Base-by-base conservation (phyloP, 2,797 vertebrate species). In the Sternotherus odoratus region DNA sequence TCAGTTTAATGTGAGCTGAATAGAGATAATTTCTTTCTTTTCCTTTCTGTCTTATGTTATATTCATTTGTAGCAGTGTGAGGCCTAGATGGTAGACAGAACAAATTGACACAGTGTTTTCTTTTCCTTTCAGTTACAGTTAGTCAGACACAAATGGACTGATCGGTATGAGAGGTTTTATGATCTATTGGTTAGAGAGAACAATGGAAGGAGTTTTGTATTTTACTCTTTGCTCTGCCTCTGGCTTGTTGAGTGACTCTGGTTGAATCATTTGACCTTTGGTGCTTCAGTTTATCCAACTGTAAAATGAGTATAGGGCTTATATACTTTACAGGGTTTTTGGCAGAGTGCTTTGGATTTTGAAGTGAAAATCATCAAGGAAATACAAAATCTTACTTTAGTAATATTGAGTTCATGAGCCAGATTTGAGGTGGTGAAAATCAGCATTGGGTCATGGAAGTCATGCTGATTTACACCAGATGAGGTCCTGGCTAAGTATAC, bases 391-490 rank as follows among this genome's bases (percentile, higher is more conserved):
- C 7, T 15, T 30, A 17, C 6, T 79, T 56, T 19, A 56, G 28
- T n/a, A 57, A 48, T 33, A 33, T 33, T 56, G 54, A 81, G 28
- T 60, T 30, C 12, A 54, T 43, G 24, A 36, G 15, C 16, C 74
- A 86, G 85, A 78, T 79, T 51, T 91, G 69, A 26, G 10, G 30
- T 69, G 89, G 80, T 94, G 53, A 87, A 87, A 94, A 92, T 89
- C 92, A 28, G 74, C 8, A 8, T 0, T 0, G 83, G 15, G 30
- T 30, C 53, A 69, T 90, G 85, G 50, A 86, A 95, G 82, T 75
- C 53, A 46, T 90, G 11, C 46, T 94, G 80, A 89, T 95, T 91
- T 95, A 86, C 77, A 49, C 84, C 91, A 92, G 81, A 57, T 81
- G 88, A 91, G 36, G 12, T 90, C 88, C 43, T 93, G 57, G 72